Evolutionary conservation across 2,113 vertebrate genomes (phyloP), one percentile per base, ranked within the genome.

Genomic region (Dicentrarchus labrax): DNA sequence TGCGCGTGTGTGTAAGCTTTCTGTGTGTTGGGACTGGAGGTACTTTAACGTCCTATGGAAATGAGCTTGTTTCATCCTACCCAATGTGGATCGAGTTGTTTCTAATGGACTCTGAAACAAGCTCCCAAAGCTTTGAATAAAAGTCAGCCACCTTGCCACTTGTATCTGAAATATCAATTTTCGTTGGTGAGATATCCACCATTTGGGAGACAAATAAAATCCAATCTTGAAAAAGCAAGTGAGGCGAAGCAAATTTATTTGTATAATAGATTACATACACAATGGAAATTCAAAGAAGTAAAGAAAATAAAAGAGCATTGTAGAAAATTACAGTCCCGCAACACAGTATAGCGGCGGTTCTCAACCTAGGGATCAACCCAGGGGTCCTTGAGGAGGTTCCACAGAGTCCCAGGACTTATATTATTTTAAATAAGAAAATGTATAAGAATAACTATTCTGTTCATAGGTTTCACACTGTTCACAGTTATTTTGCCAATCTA

Each of bases 81-180:
- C 36, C 64, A 60, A 13, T 72, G 54, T 78, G 71, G 54, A 90
- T 39, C 9, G 47, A 72, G 38, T 59, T 75, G 73, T 79, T 86
- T 84, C 60, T 82, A 83, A 87, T 85, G 72, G 64, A 89, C 75
- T 86, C 72, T 67, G 65, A 56, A 86, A 69, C 67, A 43, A 60
- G 38, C 82, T 70, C 70, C 59, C 71, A 67, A 48, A 70, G 77
- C 61, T 61, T 76, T 48, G 76, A 59, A 81, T 80, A 50, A 64
- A 81, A 86, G 53, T 75, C 72, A 67, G 57, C 67, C 81, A 70
- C 19, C 9, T 61, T 72, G 38, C 50, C 5, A 43, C 6, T 47
- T 69, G 48, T 11, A 38, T 85, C 39, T 19, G 24, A 64, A 76
- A 81, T 68, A 75, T 72, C 45, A 50, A 36, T 81, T 87, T 80